Base-by-base conservation (phyloP, 2,888 invertebrate species). In the Nymphalis polychloros region DNA sequence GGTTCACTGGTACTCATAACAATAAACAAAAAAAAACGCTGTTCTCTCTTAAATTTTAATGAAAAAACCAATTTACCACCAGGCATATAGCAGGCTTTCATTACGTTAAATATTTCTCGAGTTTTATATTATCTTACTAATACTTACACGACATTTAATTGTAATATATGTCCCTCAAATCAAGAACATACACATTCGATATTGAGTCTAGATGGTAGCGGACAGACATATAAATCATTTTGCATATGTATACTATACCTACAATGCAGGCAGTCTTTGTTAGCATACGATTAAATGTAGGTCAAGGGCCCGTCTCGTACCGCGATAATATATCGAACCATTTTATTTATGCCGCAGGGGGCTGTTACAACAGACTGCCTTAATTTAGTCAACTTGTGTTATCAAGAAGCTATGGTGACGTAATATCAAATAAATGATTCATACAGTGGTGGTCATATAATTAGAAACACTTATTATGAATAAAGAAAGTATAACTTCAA, bases 271-370 rank as follows among this genome's bases (percentile, higher is more conserved):
- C 66, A 63, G 68, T 57, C 71, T 72, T 72, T 73, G 74, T 74
- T 63, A 68, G 66, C 64, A 53, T 68, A 64, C 67, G 59, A 69
- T 70, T 72, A 71, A 75, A 81, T 79, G 72, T 79, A 72, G 83
- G 83, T 82, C 83, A 81, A 75, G 81, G 67, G 78, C 75, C 74
- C 72, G 74, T 74, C 68, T 67, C 68, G 72, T 69, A 73, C 72
- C 64, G 76, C 76, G 78, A 77, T 79, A 79, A 80, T 78, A 77
- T 76, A 74, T 72, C 70, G 68, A 72, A 72, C 75, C 75, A 78
- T 79, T 31, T 31, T 78, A 78, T 75, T 77, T 74, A 74, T 72
- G 65, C 71, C 70, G 63, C 74, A 63, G 73, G 77, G 73, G 76
- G 74, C 72, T 73, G 70, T 31, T 75, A 69, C 70, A 68, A 75